These are phyloP conservation scores for Meloidogyne floridensis DNA, from an alignment of 1,140 invertebrate species.

Conservation along the genomic window DNA sequence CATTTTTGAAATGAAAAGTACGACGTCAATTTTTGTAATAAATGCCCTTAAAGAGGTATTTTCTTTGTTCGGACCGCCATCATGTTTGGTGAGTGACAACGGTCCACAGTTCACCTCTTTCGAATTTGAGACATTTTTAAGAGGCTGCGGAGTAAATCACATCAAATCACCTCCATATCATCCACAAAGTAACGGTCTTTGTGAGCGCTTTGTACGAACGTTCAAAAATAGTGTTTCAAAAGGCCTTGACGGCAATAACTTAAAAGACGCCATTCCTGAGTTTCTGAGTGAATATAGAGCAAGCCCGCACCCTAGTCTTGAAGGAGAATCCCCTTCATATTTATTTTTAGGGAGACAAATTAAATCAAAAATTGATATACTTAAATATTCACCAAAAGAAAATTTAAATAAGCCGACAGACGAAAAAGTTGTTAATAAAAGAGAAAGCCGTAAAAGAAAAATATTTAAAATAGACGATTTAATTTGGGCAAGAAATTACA, in stretches of 20 bases:
- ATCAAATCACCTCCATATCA: slow-evolving; percentile 54
- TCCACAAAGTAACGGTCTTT: slow-evolving; percentile 57
- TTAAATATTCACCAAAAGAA: no score
- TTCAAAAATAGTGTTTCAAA: no score
- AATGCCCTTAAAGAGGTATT: slow-evolving; percentile 4
- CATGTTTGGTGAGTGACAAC: slow-evolving; percentile 62
- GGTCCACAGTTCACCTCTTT: slow-evolving; percentile 61
- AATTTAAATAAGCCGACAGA: neutral
- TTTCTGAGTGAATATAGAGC: no score
- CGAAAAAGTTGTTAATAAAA: no score
- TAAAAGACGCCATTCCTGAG: no score
- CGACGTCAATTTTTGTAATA: neutral
- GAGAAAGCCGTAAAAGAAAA: neutral
- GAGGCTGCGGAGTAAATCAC: slow-evolving; percentile 46
- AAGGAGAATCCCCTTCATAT: no score
- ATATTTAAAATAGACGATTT: neutral
- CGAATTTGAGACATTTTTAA: slow-evolving; percentile 60
- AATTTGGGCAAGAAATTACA: slow-evolving; percentile 5
- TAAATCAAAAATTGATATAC: neutral
- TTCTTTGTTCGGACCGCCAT: slow-evolving; percentile 13
- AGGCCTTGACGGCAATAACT: no score
- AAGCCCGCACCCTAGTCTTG: no score
- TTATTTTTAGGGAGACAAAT: slow-evolving; percentile 11
- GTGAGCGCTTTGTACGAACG: no score
- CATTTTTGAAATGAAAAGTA: neutral